phyloP scores from a whole-genome alignment of 2,888 invertebrate genomes.

The Tricholauxania praeusta region DNA sequence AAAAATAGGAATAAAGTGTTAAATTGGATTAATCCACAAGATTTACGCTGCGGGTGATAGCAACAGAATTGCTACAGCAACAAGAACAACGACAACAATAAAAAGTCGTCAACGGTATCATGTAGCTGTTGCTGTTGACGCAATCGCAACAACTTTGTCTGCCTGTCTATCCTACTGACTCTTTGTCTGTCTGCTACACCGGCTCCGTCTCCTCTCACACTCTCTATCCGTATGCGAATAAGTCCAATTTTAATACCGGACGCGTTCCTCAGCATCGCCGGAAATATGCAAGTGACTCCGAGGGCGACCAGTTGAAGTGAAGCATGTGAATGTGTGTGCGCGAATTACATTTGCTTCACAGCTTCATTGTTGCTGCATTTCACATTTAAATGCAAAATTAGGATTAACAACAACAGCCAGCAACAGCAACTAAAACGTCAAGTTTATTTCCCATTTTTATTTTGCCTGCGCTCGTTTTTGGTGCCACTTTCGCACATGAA shows the following conservation, averaged over 20 bases:
- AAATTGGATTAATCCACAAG: slow-evolving; percentile 66
- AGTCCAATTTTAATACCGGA: slow-evolving; percentile 31
- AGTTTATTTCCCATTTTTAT: neutral
- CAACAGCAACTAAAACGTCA: slow-evolving; percentile 26
- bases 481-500: slow-evolving; percentile 18
- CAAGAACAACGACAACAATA: slow-evolving; percentile 41
- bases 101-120: slow-evolving; percentile 50
- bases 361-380: slow-evolving; percentile 3
- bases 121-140: slow-evolving; percentile 41
- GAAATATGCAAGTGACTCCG: slow-evolving; percentile 24
- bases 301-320: neutral
- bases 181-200: neutral
- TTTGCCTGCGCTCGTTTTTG: neutral
- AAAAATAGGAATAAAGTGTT: slow-evolving; percentile 58
- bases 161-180: slow-evolving; percentile 5
- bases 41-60: slow-evolving; percentile 66
- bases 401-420: slow-evolving; percentile 29
- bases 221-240: neutral
- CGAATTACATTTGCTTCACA: neutral
- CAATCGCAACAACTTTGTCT: slow-evolving; percentile 10
- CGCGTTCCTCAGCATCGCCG: slow-evolving; percentile 30
- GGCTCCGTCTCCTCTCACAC: neutral
- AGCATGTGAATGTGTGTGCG: neutral
- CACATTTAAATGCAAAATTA: slow-evolving; percentile 30
- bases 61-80: slow-evolving; percentile 48